phyloP scores from a whole-genome alignment of 2,888 invertebrate genomes.

The Lordiphosa andalusiaca region DNA sequence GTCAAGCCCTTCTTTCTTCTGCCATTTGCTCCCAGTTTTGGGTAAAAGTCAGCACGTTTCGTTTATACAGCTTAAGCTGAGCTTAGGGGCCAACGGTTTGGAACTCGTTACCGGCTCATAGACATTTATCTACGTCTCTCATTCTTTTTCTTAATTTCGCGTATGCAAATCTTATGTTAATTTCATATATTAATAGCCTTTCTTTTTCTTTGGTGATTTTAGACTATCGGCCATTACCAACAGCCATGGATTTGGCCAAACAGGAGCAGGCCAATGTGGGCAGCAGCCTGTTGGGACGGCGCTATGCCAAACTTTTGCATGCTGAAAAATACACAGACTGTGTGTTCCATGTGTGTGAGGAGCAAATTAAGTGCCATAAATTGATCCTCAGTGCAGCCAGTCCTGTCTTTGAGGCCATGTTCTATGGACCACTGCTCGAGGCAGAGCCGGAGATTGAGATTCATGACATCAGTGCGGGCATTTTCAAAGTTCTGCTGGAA shows the following conservation, averaged over 20 bases:
- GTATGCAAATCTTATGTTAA: neutral
- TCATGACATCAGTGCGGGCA: conserved; percentile 79
- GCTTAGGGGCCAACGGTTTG: too few species aligned
- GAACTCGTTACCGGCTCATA: too few species aligned
- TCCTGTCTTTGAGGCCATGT: conserved; percentile 94
- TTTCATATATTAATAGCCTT: conserved; percentile 20
- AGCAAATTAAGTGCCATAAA: conserved; percentile 87
- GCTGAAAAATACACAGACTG: conserved; percentile 78
- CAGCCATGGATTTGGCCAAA: conserved; percentile 42
- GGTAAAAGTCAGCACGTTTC: too few species aligned
- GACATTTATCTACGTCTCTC: too few species aligned
- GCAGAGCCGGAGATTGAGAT: conserved; percentile 81
- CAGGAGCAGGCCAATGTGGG: conserved; percentile 47
- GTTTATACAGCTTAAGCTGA: too few species aligned
- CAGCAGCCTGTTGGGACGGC: conserved; percentile 56
- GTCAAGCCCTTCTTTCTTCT: too few species aligned
- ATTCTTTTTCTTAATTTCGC: too few species aligned
- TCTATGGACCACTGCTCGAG: conserved; percentile 85
- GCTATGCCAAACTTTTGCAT: conserved; percentile 75
- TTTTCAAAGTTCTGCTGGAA: conserved; percentile 79
- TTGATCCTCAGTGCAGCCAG: conserved; percentile 91
- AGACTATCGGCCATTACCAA: conserved; percentile 40
- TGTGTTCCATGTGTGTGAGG: conserved; percentile 75
- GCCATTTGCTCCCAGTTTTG: too few species aligned
- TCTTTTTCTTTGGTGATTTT: conserved; percentile 12